Evolutionary conservation across 1,140 invertebrate genomes (phyloP).

Genomic region (Proales similis): DNA sequence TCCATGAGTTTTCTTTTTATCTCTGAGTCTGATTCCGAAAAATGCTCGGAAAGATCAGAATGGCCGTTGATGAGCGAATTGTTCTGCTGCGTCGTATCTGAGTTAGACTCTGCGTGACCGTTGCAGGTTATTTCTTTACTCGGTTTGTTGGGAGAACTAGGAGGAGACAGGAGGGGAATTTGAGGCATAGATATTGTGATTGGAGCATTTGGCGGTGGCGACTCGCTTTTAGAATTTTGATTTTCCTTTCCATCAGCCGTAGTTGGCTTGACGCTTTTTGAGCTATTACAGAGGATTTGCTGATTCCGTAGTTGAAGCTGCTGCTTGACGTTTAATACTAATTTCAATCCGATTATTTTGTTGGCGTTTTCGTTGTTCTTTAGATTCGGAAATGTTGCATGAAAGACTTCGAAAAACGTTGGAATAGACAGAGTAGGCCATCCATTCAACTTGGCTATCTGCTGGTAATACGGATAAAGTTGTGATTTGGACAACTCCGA

Average conservation of each 20-base stretch:
- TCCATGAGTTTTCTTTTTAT: too few species aligned
- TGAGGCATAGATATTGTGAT: conserved; percentile 2
- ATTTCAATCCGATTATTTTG: conserved; percentile 23
- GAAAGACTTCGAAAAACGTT: conserved; percentile 29
- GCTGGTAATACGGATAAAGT: conserved; percentile 36
- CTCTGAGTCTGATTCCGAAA: too few species aligned
- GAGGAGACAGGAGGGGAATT: conserved; percentile 17
- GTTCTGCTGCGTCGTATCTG: too few species aligned
- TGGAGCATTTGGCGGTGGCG: neutral
- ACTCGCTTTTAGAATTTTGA: neutral
- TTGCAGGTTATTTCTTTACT: too few species aligned
- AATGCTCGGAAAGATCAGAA: too few species aligned
- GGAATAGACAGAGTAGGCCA: conserved; percentile 26
- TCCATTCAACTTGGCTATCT: conserved; percentile 31
- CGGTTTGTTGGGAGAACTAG: too few species aligned
- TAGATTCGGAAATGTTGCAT: conserved; percentile 18
- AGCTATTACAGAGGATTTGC: neutral
- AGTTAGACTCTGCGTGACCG: too few species aligned
- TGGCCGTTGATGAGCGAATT: too few species aligned
- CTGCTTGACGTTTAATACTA: conserved; percentile 27
- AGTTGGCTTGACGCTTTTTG: neutral
- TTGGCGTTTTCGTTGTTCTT: conserved; percentile 24
- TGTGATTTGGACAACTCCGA: conserved; percentile 35
- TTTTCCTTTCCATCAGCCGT: neutral
- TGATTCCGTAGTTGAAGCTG: conserved; percentile 1